phyloP scores from a whole-genome alignment of 2,888 invertebrate genomes.

The Syrphus vitripennis region DNA sequence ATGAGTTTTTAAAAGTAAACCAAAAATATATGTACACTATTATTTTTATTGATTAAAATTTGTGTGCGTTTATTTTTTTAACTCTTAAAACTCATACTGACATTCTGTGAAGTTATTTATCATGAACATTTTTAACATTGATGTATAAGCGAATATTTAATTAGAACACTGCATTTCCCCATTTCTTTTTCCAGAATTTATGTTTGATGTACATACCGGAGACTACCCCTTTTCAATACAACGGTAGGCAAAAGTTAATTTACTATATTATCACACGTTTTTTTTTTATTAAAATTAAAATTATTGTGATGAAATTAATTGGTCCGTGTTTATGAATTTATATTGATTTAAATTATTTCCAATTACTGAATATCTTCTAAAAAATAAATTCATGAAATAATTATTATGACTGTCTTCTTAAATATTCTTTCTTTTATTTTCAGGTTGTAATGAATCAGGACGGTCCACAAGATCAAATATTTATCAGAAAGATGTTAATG shows the following conservation, averaged over 20 bases:
- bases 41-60: no score
- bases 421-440: background rate
- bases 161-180: no score
- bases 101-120: background rate
- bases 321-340: slow-evolving; percentile 78
- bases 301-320: slow-evolving; percentile 73
- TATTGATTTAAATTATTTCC: slow-evolving; percentile 73
- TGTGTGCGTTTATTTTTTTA: slow-evolving; percentile 77
- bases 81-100: background rate
- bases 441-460: background rate
- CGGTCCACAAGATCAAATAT: background rate
- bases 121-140: no score
- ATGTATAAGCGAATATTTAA: no score
- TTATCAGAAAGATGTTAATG: background rate
- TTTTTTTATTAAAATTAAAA: background rate
- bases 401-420: background rate
- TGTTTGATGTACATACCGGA: background rate
- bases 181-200: background rate
- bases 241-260: background rate
- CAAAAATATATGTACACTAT: no score
- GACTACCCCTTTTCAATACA: background rate
- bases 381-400: background rate
- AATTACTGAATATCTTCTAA: slow-evolving; percentile 29
- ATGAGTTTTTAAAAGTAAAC: background rate
- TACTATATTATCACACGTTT: background rate